phyloP scores from a whole-genome alignment of 1,140 invertebrate species.

The Homarus americanus region DNA sequence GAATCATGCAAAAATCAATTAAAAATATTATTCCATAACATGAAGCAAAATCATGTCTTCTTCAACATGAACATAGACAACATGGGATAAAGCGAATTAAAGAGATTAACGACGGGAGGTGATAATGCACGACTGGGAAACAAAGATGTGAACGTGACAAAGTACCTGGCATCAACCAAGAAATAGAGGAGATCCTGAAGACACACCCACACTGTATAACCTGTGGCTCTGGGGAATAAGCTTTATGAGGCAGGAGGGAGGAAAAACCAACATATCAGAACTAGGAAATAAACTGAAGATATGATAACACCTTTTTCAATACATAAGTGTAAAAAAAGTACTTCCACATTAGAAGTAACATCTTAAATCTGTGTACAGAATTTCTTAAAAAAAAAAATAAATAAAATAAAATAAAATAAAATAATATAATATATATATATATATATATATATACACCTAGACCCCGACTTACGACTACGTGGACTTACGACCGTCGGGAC shows the following conservation, averaged over 20 bases:
- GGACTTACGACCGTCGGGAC: no score
- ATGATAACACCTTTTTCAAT: no score
- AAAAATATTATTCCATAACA: neutral
- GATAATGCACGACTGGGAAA: constrained; percentile 17
- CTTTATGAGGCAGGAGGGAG: constrained; percentile 7
- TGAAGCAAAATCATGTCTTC: neutral
- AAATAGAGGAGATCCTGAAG: constrained; percentile 68
- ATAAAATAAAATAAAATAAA: neutral
- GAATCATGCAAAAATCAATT: neutral
- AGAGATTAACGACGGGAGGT: neutral
- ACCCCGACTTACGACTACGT: no score
- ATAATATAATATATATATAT: neutral
- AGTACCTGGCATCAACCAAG: constrained; percentile 69
- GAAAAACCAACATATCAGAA: neutral
- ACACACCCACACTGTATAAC: constrained; percentile 50
- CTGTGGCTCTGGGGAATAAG: constrained; percentile 44
- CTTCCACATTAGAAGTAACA: no score
- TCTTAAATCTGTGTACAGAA: neutral
- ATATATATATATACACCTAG: no score
- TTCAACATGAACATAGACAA: neutral
- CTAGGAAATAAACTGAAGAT: neutral
- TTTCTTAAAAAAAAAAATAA: neutral
- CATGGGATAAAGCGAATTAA: neutral
- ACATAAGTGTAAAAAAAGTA: no score
- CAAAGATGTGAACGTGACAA: constrained; percentile 4